Evolutionary conservation across 2,113 vertebrate species (phyloP).

Genomic region (Embiotoca jacksoni): DNA sequence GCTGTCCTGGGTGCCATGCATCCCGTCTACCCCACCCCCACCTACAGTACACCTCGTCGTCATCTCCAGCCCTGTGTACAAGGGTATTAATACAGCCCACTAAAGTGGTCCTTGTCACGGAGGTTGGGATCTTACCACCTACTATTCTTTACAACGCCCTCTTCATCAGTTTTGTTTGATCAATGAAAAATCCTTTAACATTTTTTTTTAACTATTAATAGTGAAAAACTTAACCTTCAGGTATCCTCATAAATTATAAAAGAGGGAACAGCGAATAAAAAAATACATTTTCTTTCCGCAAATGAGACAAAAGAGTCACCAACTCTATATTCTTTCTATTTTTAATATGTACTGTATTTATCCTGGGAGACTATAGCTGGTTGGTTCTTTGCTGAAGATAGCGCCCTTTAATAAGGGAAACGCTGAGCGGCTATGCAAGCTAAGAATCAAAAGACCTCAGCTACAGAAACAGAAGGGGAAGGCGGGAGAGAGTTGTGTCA

Average conservation of each 20-base stretch:
- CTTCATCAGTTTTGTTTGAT: not conserved
- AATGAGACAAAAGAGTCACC: slow-evolving; percentile 7
- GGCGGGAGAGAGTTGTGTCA: not conserved
- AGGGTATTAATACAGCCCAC: slow-evolving; percentile 58
- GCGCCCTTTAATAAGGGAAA: slow-evolving; percentile 46
- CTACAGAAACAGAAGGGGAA: slow-evolving; percentile 34
- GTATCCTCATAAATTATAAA: no score
- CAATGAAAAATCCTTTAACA: not conserved
- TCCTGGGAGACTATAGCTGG: slow-evolving; percentile 27
- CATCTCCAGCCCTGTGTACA: slow-evolving; percentile 18
- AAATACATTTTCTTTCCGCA: not conserved
- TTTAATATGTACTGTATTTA: slow-evolving; percentile 5
- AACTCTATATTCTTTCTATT: not conserved
- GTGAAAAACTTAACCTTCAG: no score
- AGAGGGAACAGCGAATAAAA: no score
- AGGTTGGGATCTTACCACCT: slow-evolving; percentile 30
- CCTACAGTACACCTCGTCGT: slow-evolving; percentile 35
- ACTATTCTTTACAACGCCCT: slow-evolving; percentile 23
- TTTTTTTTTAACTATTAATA: no score
- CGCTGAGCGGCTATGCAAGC: slow-evolving; percentile 29
- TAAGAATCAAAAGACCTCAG: slow-evolving; percentile 58
- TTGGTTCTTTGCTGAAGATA: slow-evolving; percentile 49
- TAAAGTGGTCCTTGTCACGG: slow-evolving; percentile 37
- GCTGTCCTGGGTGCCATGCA: slow-evolving; percentile 57
- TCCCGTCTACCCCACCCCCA: slow-evolving; percentile 32